A percentile compares a stretch with the other conserved stretches of the same genome.
Evolutionary conservation across 1,140 invertebrate genomes (phyloP).

Genomic region (Drosophila navojoa): DNA sequence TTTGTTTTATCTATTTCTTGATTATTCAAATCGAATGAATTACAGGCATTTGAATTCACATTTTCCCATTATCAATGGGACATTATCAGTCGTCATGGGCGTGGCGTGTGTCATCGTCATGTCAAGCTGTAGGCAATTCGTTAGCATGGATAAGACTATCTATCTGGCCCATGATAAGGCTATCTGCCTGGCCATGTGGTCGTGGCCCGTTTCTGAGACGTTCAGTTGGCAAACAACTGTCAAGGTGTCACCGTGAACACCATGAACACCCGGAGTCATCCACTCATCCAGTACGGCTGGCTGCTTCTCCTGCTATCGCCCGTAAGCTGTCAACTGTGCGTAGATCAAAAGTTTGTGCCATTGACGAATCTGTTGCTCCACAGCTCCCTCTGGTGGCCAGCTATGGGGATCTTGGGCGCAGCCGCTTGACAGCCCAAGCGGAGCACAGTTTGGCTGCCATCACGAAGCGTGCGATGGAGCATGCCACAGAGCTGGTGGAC

Average conservation of each 20-base stretch:
- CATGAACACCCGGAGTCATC: conserved; percentile 19
- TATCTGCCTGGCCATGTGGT: conserved; percentile 28
- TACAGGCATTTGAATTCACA: background rate
- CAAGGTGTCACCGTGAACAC: conserved; percentile 40
- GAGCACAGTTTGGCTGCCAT: conserved; percentile 49
- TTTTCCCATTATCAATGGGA: conserved; percentile 9
- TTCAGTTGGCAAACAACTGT: conserved; percentile 53
- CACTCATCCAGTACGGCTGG: conserved; percentile 1
- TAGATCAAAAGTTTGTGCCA: background rate
- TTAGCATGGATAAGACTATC: conserved; percentile 6
- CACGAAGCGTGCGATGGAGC: conserved; percentile 40
- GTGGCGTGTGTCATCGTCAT: conserved; percentile 9
- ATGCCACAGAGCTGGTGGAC: conserved; percentile 60
- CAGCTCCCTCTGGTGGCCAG: background rate
- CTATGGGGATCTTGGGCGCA: conserved; percentile 48
- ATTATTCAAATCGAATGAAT: conserved; percentile 7
- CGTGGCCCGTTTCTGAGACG: background rate
- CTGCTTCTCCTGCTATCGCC: conserved; percentile 15
- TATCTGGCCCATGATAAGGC: conserved; percentile 31
- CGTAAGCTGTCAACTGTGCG: conserved; percentile 15
- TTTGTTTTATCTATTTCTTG: background rate
- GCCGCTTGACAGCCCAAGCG: conserved; percentile 52
- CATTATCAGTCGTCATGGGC: background rate
- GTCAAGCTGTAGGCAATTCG: conserved; percentile 31
- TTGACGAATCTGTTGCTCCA: background rate